These are phyloP conservation scores for Drosophila merina DNA, from an alignment of 2,888 invertebrate species.

Conservation along the genomic window DNA sequence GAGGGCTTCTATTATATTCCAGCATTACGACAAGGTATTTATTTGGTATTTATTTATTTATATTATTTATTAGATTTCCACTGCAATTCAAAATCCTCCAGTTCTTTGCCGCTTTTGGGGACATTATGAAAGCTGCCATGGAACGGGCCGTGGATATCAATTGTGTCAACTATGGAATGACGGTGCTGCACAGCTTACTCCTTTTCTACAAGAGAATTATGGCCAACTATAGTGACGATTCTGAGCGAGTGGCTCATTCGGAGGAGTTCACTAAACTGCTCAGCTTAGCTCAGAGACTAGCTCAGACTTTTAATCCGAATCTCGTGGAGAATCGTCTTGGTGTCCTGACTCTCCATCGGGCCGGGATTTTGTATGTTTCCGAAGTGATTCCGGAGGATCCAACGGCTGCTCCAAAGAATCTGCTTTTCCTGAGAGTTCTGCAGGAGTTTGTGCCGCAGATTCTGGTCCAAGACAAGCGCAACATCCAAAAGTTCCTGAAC, in stretches of 20 bases:
- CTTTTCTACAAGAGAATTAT: slow-evolving; percentile 28
- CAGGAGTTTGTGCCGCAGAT: slow-evolving; percentile 56
- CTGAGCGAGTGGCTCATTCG: slow-evolving; percentile 1
- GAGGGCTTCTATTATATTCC: slow-evolving; percentile 41
- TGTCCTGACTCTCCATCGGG: slow-evolving; percentile 47
- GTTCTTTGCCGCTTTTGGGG: slow-evolving; percentile 44
- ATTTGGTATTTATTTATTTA: too few species aligned
- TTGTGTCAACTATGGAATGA: slow-evolving; percentile 58
- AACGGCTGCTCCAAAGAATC: slow-evolving; percentile 22
- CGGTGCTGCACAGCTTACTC: slow-evolving; percentile 56
- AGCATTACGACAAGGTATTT: slow-evolving; percentile 51
- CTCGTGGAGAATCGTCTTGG: slow-evolving; percentile 37
- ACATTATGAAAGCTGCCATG: slow-evolving; percentile 49
- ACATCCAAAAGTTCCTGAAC: slow-evolving; percentile 27
- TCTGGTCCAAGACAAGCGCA: slow-evolving; percentile 48
- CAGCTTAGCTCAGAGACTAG: slow-evolving; percentile 38
- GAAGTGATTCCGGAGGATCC: neutral
- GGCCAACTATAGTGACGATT: neutral
- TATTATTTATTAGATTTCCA: neutral
- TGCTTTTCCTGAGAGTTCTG: slow-evolving; percentile 42
- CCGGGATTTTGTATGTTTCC: slow-evolving; percentile 53
- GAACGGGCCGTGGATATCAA: slow-evolving; percentile 46
- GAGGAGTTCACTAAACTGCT: slow-evolving; percentile 37
- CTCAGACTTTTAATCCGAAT: slow-evolving; percentile 27
- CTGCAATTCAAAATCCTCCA: neutral